Conservation (phyloP, 2,797 vertebrate genomes). For the Ficedula albicollis region DNA sequence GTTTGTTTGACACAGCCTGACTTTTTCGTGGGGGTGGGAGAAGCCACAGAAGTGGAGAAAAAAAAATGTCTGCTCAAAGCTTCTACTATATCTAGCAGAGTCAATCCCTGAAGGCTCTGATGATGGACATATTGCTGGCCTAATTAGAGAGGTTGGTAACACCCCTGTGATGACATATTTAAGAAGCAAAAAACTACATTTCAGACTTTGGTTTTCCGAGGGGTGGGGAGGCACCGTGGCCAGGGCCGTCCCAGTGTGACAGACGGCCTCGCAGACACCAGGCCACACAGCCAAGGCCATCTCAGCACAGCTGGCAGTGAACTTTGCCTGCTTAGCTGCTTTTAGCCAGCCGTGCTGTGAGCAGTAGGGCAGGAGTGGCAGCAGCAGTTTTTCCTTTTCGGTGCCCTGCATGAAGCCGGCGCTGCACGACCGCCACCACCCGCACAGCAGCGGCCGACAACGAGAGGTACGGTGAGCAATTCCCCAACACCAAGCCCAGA, state of each 20-base stretch:
- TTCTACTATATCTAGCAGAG: not conserved
- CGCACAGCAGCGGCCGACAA: accelerated
- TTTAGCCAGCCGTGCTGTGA: not conserved
- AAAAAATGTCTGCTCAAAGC: not conserved
- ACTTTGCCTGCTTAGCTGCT: not conserved
- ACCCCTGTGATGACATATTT: not conserved
- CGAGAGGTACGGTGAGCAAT: accelerated
- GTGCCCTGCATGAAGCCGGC: accelerated
- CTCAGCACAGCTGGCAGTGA: not conserved
- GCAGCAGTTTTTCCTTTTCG: not conserved
- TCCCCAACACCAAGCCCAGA: not conserved
- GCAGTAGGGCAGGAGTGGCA: not conserved
- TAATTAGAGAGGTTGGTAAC: not conserved
- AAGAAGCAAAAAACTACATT: not conserved
- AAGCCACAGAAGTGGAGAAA: not conserved
- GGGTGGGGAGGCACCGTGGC: accelerated
- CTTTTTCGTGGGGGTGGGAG: not conserved
- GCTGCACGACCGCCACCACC: accelerated
- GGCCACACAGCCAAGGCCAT: accelerated
- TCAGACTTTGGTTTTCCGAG: accelerated
- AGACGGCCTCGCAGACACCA: not conserved
- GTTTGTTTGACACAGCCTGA: not conserved
- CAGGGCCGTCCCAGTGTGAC: accelerated
- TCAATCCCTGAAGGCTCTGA: not conserved
- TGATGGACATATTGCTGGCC: not conserved